Evolutionary conservation across 2,797 vertebrate genomes (phyloP), one percentile per base, ranked within the genome.

Genomic region (Podarcis siculus): DNA sequence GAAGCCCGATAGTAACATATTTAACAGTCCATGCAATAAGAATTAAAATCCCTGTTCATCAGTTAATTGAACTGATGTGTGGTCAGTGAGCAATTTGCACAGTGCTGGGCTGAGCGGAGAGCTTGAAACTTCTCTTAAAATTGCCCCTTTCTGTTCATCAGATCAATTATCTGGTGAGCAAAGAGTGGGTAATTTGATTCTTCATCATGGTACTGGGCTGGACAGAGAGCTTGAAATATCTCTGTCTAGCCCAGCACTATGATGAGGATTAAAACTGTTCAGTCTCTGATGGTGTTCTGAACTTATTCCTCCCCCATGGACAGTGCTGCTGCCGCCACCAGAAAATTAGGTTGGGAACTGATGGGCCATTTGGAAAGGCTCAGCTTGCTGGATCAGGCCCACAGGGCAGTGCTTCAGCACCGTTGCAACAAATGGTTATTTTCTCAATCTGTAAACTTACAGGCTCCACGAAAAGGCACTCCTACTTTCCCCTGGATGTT

Each of bases 401-500:
- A 0, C 8, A 21, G 32, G 19, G 13, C 15, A 35, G 32, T 35
- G 5, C n/a, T 17, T 72, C 71, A 72, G 5, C n/a, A 72, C 30
- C 15, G 1, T n/a, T 72, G 32, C 71, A 72, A 73, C 58, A 15
- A 73, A 80, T 23, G 39, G 27, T 10, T 7, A 77, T 21, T 42
- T 72, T 42, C 32, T 35, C 72, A 23, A 64, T 37, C 55, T 32
- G 27, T 81, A 2, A 30, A 98, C 99, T 98, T 96, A 99, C 99
- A 99, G 69, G 98, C 98, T 49, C 98, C 98, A 88, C 98, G 98
- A 94, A 99, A 99, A 0, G 99, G 98, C 27, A 99, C 91, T 45
- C 98, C 98, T 91, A 99, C 96, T 96, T 97, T 98, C 3, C 98
- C 98, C 85, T 99, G 99, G 95, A 99, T 98, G 93, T 97, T 99